phyloP scores from a whole-genome alignment of 1,140 invertebrate genomes.

The Leptinotarsa defecta region DNA sequence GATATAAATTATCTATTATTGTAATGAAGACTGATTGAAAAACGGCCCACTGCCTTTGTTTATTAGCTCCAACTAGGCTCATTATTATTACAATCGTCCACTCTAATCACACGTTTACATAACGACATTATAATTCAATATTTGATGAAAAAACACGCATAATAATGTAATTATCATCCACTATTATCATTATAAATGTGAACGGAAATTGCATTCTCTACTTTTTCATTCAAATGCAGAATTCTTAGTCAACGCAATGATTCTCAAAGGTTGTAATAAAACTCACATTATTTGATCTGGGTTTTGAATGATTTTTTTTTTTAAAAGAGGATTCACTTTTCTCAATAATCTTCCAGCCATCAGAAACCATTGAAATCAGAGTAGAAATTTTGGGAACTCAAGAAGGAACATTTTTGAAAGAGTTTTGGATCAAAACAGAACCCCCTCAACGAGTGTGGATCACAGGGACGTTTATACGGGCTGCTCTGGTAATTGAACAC shows the following conservation, averaged over 20 bases:
- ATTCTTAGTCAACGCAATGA: background rate
- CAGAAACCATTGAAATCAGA: constrained; percentile 30
- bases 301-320: too few species aligned
- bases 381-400: constrained; percentile 39
- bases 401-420: constrained; percentile 40
- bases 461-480: constrained; percentile 39
- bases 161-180: constrained; percentile 17
- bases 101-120: constrained; percentile 10
- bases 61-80: too few species aligned
- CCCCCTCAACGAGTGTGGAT: constrained; percentile 40
- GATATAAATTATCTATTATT: too few species aligned
- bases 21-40: too few species aligned
- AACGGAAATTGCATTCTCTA: background rate
- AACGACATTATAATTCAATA: constrained; percentile 5
- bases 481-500: constrained; percentile 33
- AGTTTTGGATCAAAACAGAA: constrained; percentile 48
- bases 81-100: background rate
- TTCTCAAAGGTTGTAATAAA: too few species aligned
- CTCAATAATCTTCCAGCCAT: constrained; percentile 28
- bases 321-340: background rate
- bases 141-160: constrained; percentile 11
- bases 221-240: background rate
- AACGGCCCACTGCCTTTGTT: too few species aligned
- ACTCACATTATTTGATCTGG: too few species aligned
- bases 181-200: constrained; percentile 11